Evolutionary conservation across 2,797 vertebrate species (phyloP).

Genomic region (Centropyge bicolor): DNA sequence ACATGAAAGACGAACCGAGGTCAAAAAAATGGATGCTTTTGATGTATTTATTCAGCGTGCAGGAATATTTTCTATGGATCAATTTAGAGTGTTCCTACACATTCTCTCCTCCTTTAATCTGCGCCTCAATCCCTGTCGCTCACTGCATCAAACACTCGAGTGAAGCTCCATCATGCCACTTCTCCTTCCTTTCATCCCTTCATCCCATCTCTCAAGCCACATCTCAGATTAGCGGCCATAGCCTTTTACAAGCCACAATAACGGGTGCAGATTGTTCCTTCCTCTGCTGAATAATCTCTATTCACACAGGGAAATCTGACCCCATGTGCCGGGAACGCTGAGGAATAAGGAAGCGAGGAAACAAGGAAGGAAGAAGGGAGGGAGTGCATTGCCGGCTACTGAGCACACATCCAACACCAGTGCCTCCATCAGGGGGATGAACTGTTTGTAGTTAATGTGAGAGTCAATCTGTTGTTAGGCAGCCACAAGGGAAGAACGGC

Average conservation of each 20-base stretch:
- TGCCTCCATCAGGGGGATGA: constrained; percentile 12
- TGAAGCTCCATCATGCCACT: constrained; percentile 22
- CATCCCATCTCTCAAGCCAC: constrained; percentile 33
- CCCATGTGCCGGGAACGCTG: constrained; percentile 42
- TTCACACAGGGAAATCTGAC: constrained; percentile 55
- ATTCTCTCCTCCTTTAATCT: constrained; percentile 34
- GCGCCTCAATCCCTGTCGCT: constrained; percentile 13
- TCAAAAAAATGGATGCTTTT: background rate
- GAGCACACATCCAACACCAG: constrained; percentile 36
- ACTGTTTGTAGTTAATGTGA: constrained; percentile 29
- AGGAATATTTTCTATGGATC: constrained; percentile 2
- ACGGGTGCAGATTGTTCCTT: constrained; percentile 52
- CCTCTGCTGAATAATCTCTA: constrained; percentile 62
- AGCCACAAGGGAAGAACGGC: constrained; percentile 34
- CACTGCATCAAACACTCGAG: constrained; percentile 32
- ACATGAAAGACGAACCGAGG: background rate
- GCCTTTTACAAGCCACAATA: constrained; percentile 31
- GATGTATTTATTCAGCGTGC: background rate
- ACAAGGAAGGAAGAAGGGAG: constrained; percentile 6
- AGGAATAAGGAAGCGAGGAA: background rate
- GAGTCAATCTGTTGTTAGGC: constrained; percentile 43
- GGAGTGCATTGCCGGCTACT: background rate
- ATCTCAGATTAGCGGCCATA: constrained; percentile 51
- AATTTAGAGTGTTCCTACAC: background rate
- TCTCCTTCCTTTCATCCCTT: constrained; percentile 41